A percentile compares a stretch with the other conserved stretches of the same genome.
These are phyloP conservation scores for Phortica magna DNA, from an alignment of 2,888 invertebrate genomes.

Conservation along the genomic window DNA sequence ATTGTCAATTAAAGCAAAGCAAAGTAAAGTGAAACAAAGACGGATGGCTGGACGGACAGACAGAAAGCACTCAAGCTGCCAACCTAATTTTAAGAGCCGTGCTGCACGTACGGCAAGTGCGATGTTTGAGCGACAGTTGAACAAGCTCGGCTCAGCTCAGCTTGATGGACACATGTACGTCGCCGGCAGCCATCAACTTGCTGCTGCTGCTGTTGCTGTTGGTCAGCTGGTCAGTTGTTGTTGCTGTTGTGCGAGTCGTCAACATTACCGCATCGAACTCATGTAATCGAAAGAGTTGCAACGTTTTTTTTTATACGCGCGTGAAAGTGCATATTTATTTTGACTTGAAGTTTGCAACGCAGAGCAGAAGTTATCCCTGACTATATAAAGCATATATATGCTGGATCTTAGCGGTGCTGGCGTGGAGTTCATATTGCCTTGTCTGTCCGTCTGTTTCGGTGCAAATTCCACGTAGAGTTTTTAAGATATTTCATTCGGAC, in stretches of 20 bases:
- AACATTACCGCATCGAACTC: constrained; percentile 67
- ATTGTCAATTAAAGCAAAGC: constrained; percentile 18
- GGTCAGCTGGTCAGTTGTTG: constrained; percentile 35
- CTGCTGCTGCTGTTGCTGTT: constrained; percentile 33
- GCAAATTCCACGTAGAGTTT: background rate
- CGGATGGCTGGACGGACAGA: constrained; percentile 3
- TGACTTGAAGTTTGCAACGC: too few relatives aligned
- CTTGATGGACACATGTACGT: background rate
- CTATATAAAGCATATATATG: too few relatives aligned
- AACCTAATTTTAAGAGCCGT: constrained; percentile 62
- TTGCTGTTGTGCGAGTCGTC: constrained; percentile 59
- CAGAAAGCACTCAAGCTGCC: constrained; percentile 51
- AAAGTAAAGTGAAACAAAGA: background rate
- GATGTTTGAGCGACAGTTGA: constrained; percentile 3
- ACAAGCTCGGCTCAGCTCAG: background rate
- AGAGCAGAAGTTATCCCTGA: too few relatives aligned
- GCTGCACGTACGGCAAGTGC: background rate
- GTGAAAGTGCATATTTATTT: too few relatives aligned
- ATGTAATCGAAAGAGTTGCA: constrained; percentile 27
- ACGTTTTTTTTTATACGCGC: background rate
- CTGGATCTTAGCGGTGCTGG: too few relatives aligned
- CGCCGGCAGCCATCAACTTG: background rate
- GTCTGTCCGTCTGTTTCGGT: background rate
- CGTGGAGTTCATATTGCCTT: too few relatives aligned
- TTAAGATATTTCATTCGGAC: too few relatives aligned